phyloP scores from a whole-genome alignment of 2,113 vertebrate genomes.

The Seriola aureovittata region DNA sequence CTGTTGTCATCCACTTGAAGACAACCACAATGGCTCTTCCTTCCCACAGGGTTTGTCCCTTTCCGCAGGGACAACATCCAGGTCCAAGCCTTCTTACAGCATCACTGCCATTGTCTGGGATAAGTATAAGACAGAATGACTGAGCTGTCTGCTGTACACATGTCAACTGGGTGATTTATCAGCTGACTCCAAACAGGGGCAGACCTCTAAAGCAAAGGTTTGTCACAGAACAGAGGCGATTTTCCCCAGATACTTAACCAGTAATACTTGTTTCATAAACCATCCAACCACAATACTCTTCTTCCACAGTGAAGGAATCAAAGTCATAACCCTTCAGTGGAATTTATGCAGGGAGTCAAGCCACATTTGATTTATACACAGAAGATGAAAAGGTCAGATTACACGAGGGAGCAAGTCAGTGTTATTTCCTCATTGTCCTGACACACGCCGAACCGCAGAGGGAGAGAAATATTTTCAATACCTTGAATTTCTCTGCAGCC shows the following conservation, averaged over 20 bases:
- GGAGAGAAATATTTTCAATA: conserved; percentile 70
- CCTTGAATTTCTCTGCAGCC: conserved; percentile 62
- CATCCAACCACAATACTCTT: conserved; percentile 46
- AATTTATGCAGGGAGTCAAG: conserved; percentile 62
- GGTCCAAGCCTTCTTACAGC: conserved; percentile 43
- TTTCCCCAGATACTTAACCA: conserved; percentile 42
- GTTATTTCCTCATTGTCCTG: conserved; percentile 59
- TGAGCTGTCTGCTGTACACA: conserved; percentile 53
- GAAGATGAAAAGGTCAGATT: conserved; percentile 61
- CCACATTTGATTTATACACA: conserved; percentile 59
- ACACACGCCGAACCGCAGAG: conserved; percentile 54
- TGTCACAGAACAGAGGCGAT: conserved; percentile 43
- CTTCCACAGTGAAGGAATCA: conserved; percentile 48
- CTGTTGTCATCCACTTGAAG: conserved; percentile 58
- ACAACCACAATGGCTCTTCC: conserved; percentile 78
- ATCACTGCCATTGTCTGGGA: conserved; percentile 57
- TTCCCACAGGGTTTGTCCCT: conserved; percentile 66
- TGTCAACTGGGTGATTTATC: conserved; percentile 58
- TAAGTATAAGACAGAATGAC: conserved; percentile 31
- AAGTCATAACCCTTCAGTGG: conserved; percentile 49
- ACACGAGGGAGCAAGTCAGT: conserved; percentile 34
- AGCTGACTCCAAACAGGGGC: conserved; percentile 21
- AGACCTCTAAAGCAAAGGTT: conserved; percentile 21
- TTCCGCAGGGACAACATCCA: conserved; percentile 45
- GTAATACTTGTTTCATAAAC: conserved; percentile 54